Evolutionary conservation across 2,888 invertebrate species (phyloP), one percentile per base, ranked within the genome.

Genomic region (Leptinotarsa peninsularis): DNA sequence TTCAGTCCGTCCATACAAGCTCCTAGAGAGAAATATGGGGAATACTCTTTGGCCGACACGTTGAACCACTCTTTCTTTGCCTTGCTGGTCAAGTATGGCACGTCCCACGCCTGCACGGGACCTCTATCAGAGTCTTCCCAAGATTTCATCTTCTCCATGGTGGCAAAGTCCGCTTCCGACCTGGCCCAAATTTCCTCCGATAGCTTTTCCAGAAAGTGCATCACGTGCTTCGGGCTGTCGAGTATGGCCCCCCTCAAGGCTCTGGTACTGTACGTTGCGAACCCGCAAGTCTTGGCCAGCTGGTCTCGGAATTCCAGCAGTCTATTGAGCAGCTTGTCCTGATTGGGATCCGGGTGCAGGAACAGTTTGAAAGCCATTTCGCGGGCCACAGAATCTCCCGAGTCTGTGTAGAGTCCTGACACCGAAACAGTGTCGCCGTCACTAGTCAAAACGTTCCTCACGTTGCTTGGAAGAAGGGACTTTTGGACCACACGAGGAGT

Each of bases 1-100:
- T 96, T 96, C n/a, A 99, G 89, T 0, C 99, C 99, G 84, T 98
- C 98, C 97, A 99, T 98, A 84, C 98, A 98, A 10, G 94, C 93
- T 1, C 98, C 98, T 0, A 99, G 90, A 15, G 96, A 98, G 88
- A 97, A 97, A 88, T 94, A 98, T 3, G 95, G 95, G 60, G 94
- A 91, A 83, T 94, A 95, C 83, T 96, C 95, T 4, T 92, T 90
- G 72, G 92, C 91, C 15, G 92, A 92, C 0, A 93, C 92, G 76
- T 93, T 91, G 0, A 96, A 89, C 84, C 94, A 91, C 76, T 93
- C 91, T 0, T 91, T 91, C 86, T 94, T 95, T 0, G 94, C 93
- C 85, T 93, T 93, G 3, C 93, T 91, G 0, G 93, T 94, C 83
- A 93, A 96, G 87, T 96, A 98, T 0, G 96, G 94, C 0, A 96